A percentile compares a stretch with the other conserved stretches of the same genome.
Conservation (phyloP, 2,888 invertebrate species). For the Rhagonycha lutea region DNA sequence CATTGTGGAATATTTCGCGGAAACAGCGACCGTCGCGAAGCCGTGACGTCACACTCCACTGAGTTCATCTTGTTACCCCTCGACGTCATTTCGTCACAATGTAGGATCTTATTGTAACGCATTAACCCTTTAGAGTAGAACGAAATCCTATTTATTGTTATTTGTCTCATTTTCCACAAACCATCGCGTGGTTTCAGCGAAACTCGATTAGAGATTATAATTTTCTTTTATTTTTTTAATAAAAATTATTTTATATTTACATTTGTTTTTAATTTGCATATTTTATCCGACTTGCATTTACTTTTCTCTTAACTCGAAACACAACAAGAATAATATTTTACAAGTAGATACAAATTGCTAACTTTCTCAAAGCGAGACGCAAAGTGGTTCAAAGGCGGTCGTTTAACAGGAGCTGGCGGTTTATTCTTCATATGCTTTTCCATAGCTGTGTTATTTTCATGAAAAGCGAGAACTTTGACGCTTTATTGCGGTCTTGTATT, state of each 20-base stretch:
- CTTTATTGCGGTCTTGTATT: conserved; percentile 10
- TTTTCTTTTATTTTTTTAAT: neutral
- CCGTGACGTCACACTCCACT: conserved; percentile 60
- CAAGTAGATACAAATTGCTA: conserved; percentile 47
- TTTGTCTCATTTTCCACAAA: neutral
- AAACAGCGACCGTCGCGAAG: conserved; percentile 47
- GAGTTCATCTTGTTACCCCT: conserved; percentile 53
- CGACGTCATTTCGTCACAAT: conserved; percentile 37
- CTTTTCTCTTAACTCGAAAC: conserved; percentile 33
- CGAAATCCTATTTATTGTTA: neutral
- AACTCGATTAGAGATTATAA: neutral
- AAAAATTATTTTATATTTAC: conserved; percentile 7
- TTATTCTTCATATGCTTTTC: conserved; percentile 38
- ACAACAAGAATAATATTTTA: conserved; percentile 46
- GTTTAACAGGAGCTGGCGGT: conserved; percentile 37
- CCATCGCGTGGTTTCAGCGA: neutral
- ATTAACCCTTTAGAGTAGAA: conserved; percentile 17
- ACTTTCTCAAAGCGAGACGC: conserved; percentile 45
- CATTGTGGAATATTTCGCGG: conserved; percentile 50
- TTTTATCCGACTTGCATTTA: conserved; percentile 17
- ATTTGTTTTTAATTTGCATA: conserved; percentile 19
- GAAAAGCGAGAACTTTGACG: conserved; percentile 18
- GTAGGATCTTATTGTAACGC: conserved; percentile 19
- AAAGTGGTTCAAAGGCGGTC: conserved; percentile 40
- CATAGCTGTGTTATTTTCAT: conserved; percentile 10